phyloP scores from a whole-genome alignment of 1,140 invertebrate genomes.

The Dreissena polymorpha region DNA sequence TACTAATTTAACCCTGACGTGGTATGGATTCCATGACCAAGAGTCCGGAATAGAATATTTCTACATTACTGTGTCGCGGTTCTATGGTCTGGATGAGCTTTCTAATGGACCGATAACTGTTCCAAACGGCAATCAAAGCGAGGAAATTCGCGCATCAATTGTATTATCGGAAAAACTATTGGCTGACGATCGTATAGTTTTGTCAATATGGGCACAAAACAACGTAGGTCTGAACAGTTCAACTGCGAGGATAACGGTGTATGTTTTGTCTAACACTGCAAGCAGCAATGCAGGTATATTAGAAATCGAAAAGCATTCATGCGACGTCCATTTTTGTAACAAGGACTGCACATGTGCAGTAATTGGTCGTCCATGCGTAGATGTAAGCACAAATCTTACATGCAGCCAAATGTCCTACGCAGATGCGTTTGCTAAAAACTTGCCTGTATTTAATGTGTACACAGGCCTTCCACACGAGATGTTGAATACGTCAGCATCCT shows the following conservation, averaged over 20 bases:
- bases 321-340: conserved; percentile 57
- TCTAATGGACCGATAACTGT: conserved; percentile 36
- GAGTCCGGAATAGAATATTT: conserved; percentile 57
- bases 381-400: not conserved
- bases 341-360: conserved; percentile 64
- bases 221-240: conserved; percentile 42
- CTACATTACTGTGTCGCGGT: conserved; percentile 43
- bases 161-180: conserved; percentile 7
- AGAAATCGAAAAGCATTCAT: conserved; percentile 56
- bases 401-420: not conserved
- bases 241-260: conserved; percentile 45
- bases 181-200: conserved; percentile 44
- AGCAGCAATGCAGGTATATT: conserved; percentile 29
- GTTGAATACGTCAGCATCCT: conserved; percentile 32
- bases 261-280: conserved; percentile 11
- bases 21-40: conserved; percentile 60
- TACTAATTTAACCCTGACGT: conserved; percentile 37
- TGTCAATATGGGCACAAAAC: conserved; percentile 55
- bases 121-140: not conserved
- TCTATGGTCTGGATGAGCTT: conserved; percentile 58
- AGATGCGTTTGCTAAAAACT: not conserved
- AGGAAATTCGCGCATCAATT: conserved; percentile 13
- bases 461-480: not conserved
- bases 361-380: conserved; percentile 54
- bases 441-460: conserved; percentile 1